A percentile compares a stretch with the other conserved stretches of the same genome.
These are phyloP conservation scores for Proteles cristata DNA, from an alignment of 2,113 vertebrate species.

Conservation along the genomic window DNA sequence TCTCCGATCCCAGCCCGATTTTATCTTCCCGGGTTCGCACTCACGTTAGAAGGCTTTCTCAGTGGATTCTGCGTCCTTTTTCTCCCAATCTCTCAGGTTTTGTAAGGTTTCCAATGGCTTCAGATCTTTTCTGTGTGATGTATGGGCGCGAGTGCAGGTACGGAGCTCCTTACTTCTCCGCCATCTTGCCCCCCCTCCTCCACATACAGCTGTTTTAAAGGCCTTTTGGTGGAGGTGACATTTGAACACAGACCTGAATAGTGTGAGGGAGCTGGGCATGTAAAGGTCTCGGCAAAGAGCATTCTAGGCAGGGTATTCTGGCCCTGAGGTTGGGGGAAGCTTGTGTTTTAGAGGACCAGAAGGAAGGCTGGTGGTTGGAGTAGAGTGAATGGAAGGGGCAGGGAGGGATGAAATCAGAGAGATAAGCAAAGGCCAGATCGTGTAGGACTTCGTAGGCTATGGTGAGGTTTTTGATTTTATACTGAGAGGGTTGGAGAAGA, in stretches of 20 bases:
- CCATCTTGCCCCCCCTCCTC: too few relatives aligned
- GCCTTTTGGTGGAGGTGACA: background rate
- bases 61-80: too few relatives aligned
- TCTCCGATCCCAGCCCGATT: too few relatives aligned
- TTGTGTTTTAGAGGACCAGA: background rate
- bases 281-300: background rate
- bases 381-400: background rate
- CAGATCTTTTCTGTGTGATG: too few relatives aligned
- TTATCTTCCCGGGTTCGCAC: too few relatives aligned
- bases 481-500: background rate
- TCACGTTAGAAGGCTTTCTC: too few relatives aligned
- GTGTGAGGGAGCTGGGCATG: background rate
- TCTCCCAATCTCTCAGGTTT: too few relatives aligned
- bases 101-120: too few relatives aligned
- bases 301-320: background rate
- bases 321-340: background rate
- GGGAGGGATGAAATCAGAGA: background rate
- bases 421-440: background rate
- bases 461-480: background rate
- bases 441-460: background rate
- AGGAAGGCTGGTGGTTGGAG: background rate
- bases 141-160: too few relatives aligned
- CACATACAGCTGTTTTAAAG: background rate
- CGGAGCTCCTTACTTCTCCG: too few relatives aligned
- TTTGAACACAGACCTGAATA: background rate